phyloP scores from a whole-genome alignment of 2,888 invertebrate genomes.

The Orchestes rusci region DNA sequence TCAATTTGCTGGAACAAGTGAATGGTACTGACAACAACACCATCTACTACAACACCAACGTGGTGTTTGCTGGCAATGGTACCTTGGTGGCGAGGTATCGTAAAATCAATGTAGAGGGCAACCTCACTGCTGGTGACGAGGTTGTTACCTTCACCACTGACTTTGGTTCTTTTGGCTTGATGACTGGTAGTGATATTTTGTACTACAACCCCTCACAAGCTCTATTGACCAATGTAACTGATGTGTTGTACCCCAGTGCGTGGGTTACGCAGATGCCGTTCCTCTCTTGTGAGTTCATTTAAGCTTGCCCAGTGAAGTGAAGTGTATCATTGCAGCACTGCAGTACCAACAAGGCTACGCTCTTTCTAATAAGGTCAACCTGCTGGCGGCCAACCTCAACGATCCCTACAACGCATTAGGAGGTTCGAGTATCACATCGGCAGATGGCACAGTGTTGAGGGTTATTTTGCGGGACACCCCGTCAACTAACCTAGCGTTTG shows the following conservation, averaged over 20 bases:
- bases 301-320: background rate
- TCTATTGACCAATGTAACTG: constrained; percentile 26
- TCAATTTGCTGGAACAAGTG: constrained; percentile 28
- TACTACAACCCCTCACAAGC: constrained; percentile 28
- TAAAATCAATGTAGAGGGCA: constrained; percentile 32
- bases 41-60: constrained; percentile 29
- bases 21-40: constrained; percentile 21
- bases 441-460: constrained; percentile 26
- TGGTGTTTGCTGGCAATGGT: constrained; percentile 28
- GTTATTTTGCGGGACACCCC: constrained; percentile 25
- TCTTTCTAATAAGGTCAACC: constrained; percentile 30
- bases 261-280: constrained; percentile 30
- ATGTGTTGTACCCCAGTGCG: constrained; percentile 28
- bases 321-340: constrained; percentile 27
- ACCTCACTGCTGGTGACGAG: constrained; percentile 28
- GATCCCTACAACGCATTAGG: constrained; percentile 25
- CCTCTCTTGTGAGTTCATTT: constrained; percentile 27
- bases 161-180: constrained; percentile 31
- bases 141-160: constrained; percentile 27
- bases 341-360: constrained; percentile 31
- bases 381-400: constrained; percentile 31
- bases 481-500: constrained; percentile 22
- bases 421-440: constrained; percentile 31
- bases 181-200: constrained; percentile 29
- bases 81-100: constrained; percentile 28